Evolutionary conservation across 2,888 invertebrate species (phyloP), one percentile per base, ranked within the genome.

Genomic region (Synergus itoensis): DNA sequence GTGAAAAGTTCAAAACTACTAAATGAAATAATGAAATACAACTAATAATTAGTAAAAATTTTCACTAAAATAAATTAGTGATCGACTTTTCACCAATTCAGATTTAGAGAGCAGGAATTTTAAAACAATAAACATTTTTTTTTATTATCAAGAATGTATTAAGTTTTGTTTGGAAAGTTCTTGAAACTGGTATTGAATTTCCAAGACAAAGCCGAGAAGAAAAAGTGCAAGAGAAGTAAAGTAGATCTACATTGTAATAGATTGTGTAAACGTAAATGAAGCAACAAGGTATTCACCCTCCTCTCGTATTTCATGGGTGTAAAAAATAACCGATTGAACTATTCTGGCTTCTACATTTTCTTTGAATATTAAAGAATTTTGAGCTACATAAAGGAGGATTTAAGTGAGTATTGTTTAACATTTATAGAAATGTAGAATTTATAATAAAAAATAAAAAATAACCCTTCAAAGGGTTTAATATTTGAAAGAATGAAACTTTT

Each of bases 171-270:
- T n/a, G n/a, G n/a, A 1, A 53, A 53, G n/a, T 53, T 18, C n/a
- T 53, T 18, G n/a, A 53, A 53, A 53, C 53, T 53, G 2, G 53
- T n/a, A 53, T 53, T 16, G n/a, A 28, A 69, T 69, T 48, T 43
- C 21, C 69, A 48, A 48, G 36, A 69, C 28, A 16, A 48, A 48
- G 69, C 16, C 28, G 48, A 48, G 48, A 69, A 69, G 48, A 45
- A 45, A 48, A 69, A 69, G 45, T 36, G 45, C 48, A 36, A 69
- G 28, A 69, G 69, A 28, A 69, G 28, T 69, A 48, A 48, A 48
- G 28, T 69, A 69, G 69, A 69, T 69, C 48, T 69, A 69, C 48
- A 69, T 48, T 69, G 69, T 69, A 69, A 69, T 69, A 69, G 69
- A 21, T 69, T 69, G 69, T 69, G 48, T 69, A 69, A 69, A 69